Percentiles rank a stretch among this genome's conserved stretches.
phyloP scores from a whole-genome alignment of 2,113 vertebrate genomes.

The Rhineura floridana region DNA sequence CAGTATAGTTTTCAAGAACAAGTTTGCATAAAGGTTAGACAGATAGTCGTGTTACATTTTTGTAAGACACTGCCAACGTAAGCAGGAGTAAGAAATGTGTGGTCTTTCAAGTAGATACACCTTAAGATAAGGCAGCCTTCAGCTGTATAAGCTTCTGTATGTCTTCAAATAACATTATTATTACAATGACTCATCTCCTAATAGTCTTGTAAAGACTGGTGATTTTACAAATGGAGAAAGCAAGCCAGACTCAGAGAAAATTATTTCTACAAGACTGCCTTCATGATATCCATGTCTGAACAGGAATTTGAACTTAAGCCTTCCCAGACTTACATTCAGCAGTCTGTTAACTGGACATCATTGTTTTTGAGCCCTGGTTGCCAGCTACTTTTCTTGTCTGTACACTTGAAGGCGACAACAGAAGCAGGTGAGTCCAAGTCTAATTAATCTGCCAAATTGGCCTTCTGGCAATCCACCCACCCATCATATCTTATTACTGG shows the following conservation, averaged over 20 bases:
- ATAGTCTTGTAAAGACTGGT: background rate
- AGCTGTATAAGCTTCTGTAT: background rate
- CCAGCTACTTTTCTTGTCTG: background rate
- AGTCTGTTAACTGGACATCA: background rate
- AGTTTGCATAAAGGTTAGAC: slow-evolving; percentile 36
- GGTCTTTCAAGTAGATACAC: background rate
- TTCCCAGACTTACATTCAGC: background rate
- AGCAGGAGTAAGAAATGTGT: background rate
- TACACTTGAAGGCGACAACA: background rate
- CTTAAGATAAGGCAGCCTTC: background rate
- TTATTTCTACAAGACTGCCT: background rate
- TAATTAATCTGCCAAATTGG: background rate
- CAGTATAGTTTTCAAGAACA: slow-evolving; percentile 34
- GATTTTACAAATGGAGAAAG: background rate
- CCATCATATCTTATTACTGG: background rate
- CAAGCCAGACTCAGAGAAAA: background rate
- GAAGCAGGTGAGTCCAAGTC: background rate
- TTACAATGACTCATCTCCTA: background rate
- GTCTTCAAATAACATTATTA: background rate
- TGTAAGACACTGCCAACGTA: slow-evolving; percentile 21
- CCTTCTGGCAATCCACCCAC: background rate
- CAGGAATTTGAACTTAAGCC: background rate
- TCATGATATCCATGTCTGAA: background rate
- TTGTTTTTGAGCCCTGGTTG: background rate
- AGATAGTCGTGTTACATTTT: background rate